A percentile compares a stretch with the other conserved stretches of the same genome.
These are phyloP conservation scores for Trematomus bernacchii DNA, from an alignment of 2,797 vertebrate genomes.

Conservation along the genomic window DNA sequence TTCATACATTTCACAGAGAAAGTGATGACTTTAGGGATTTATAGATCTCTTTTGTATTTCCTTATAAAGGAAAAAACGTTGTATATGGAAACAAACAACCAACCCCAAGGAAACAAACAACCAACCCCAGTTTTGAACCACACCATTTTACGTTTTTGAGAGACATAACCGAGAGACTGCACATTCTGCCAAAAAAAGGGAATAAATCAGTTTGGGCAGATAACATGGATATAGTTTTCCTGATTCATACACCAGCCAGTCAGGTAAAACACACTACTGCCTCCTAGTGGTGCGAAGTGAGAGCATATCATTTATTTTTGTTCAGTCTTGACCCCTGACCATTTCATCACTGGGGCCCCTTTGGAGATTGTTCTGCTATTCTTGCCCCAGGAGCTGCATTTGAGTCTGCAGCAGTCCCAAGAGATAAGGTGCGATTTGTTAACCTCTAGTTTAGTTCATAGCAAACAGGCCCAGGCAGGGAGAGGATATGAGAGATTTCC, in stretches of 20 bases:
- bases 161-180: background rate
- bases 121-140: too few species aligned
- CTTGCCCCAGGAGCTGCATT: slow-evolving; percentile 10
- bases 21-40: background rate
- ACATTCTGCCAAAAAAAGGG: background rate
- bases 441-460: slow-evolving; percentile 23
- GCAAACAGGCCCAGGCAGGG: background rate
- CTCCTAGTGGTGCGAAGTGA: slow-evolving; percentile 55
- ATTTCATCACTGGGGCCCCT: slow-evolving; percentile 5
- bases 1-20: background rate
- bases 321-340: slow-evolving; percentile 18
- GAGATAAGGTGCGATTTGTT: slow-evolving; percentile 4
- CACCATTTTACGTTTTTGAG: background rate
- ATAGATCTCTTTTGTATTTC: background rate
- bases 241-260: background rate
- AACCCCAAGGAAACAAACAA: background rate
- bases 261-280: slow-evolving; percentile 58
- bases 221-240: slow-evolving; percentile 2
- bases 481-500: slow-evolving; percentile 51
- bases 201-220: background rate
- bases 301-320: background rate
- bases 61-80: background rate
- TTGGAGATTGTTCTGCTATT: slow-evolving; percentile 1
- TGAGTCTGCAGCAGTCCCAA: slow-evolving; percentile 15
- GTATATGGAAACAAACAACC: background rate